Percentiles rank a stretch among this genome's conserved stretches.
phyloP scores from a whole-genome alignment of 2,113 vertebrate genomes.

The Callorhinus ursinus region DNA sequence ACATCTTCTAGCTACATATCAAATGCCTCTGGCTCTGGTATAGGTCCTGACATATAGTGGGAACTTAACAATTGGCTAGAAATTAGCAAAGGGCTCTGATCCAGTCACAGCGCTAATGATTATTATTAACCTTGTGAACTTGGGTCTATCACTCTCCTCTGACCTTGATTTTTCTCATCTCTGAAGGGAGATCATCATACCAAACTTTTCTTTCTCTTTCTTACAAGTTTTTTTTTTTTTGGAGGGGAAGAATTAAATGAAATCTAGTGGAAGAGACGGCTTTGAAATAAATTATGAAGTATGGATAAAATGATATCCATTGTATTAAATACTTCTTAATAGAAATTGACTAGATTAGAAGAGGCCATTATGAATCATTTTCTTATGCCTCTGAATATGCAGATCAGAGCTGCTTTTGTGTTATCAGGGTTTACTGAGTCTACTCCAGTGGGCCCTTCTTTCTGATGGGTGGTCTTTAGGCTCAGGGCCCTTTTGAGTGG shows the following conservation, averaged over 20 bases:
- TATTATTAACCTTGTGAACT: background rate
- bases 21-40: background rate
- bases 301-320: background rate
- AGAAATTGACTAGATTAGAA: background rate
- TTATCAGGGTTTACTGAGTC: background rate
- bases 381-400: background rate
- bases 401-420: background rate
- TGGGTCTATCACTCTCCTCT: background rate
- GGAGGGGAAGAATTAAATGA: background rate
- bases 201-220: background rate
- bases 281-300: conserved; percentile 38
- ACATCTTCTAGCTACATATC: background rate
- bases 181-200: background rate
- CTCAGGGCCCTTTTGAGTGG: background rate
- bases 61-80: background rate
- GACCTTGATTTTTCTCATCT: background rate
- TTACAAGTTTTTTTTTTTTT: background rate
- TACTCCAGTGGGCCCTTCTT: background rate
- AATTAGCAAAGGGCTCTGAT: background rate
- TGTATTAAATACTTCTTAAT: background rate
- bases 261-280: background rate
- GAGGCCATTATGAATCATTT: background rate
- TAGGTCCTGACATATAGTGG: background rate
- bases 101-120: background rate
- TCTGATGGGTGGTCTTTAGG: background rate